Base-by-base conservation (phyloP, 2,797 vertebrate species). In the Scomberomorus guttatus region DNA sequence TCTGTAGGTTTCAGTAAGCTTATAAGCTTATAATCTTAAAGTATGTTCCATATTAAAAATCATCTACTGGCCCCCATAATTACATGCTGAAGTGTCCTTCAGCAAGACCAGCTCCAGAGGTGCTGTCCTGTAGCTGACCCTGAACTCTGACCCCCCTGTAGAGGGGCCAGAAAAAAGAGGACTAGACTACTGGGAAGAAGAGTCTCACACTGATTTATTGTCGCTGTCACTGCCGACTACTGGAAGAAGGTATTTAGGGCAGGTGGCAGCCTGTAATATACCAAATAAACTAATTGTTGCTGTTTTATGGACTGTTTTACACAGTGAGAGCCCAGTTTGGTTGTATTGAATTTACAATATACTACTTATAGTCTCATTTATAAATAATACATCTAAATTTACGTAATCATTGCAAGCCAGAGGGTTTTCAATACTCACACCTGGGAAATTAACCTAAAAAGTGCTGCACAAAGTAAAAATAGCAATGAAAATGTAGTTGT, bases 361-460 rank as follows among this genome's bases (percentile, higher is more conserved):
- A 20, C 15, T 15, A 50, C 22, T 29, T 42, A 55, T 4, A 22
- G 56, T 32, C 25, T 72, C n/a, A 57, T 60, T 78, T 54, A 57
- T 32, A 34, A 66, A 69, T 32, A 20, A 50, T 12, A 13, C 42
- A 12, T 25, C 17, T 32, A 42, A 62, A 22, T 59, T 20, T 54
- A 25, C 27, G 9, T 27, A 27, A 24, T 63, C 39, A 4, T 52
- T 2, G 1, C 20, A 39, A 29, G 17, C n/a, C 24, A 37, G n/a
- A 37, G 13, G 18, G 39, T 32, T 67, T 32, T 69, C 25, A 77
- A 57, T 34, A 17, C 32, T 42, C 6, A 20, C 24, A 54, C 50
- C 14, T n/a, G 57, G 66, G 51, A 79, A 80, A 29, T 50, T 12
- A 58, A 25, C n/a, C 39, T 44, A 24, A 68, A 65, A 77, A 65